These are phyloP conservation scores for Artemisiospiza belli DNA, from an alignment of 2,113 vertebrate species.

Conservation along the genomic window DNA sequence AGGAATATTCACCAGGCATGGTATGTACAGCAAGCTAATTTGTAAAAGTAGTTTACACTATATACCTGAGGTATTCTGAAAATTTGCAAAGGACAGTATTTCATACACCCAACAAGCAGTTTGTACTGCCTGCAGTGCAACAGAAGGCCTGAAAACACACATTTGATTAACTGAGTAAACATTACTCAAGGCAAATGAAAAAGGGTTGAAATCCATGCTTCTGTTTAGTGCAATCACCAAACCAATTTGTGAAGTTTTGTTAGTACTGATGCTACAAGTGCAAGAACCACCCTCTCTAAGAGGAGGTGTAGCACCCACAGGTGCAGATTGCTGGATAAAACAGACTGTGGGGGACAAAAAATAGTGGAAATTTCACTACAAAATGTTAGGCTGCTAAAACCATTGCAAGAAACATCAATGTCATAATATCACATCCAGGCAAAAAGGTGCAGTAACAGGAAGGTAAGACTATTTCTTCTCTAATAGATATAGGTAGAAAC, in stretches of 20 bases:
- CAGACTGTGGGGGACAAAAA: not conserved
- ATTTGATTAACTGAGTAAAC: not conserved
- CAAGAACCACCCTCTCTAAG: not conserved
- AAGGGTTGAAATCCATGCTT: not conserved
- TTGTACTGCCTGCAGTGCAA: not conserved
- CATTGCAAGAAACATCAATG: not conserved
- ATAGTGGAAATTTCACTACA: not conserved
- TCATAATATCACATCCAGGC: not conserved
- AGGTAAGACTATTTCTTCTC: not conserved
- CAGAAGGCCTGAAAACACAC: not conserved
- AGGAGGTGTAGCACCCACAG: not conserved
- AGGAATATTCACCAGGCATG: not conserved
- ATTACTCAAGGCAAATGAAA: not conserved
- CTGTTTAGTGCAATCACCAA: not conserved
- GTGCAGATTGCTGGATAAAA: not conserved
- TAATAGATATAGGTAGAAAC: not conserved
- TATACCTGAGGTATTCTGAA: not conserved
- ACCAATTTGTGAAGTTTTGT: not conserved
- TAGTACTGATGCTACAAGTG: not conserved
- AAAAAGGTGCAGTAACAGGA: not conserved
- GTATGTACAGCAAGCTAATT: conserved; percentile 26
- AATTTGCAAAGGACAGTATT: conserved; percentile 3
- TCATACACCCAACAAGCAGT: not conserved
- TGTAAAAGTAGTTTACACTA: not conserved
- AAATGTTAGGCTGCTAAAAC: not conserved